Conservation (phyloP, 37 sponge, comb jelly and placozoan genomes). For the Diacarnus erythraeanus region DNA sequence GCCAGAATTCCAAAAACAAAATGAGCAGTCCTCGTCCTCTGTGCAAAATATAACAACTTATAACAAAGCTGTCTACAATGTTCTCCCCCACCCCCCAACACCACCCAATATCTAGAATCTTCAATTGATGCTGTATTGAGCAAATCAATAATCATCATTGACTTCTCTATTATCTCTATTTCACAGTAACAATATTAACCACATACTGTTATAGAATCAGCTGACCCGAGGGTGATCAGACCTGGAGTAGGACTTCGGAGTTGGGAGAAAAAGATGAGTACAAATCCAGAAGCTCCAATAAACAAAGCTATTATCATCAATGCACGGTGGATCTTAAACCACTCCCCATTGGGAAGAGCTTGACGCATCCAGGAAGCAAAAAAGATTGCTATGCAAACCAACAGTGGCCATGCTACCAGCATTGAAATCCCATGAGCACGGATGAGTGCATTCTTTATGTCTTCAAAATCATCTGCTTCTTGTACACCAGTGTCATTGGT, state of each 20-base stretch:
- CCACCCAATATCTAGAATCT: too few relatives aligned
- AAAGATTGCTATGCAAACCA: slow-evolving; percentile 65
- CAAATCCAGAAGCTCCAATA: background rate
- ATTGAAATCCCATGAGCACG: slow-evolving; percentile 56
- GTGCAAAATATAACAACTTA: background rate
- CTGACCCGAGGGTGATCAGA: background rate
- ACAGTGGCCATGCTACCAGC: slow-evolving; percentile 56
- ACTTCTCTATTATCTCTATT: too few relatives aligned
- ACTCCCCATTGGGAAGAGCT: slow-evolving; percentile 62
- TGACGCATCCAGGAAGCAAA: slow-evolving; percentile 74
- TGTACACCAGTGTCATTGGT: too few relatives aligned
- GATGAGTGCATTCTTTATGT: too few relatives aligned
- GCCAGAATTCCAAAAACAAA: slow-evolving; percentile 56
- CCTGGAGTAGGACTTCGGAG: background rate
- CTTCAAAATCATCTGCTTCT: too few relatives aligned
- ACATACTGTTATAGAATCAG: background rate
- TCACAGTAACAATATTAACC: background rate
- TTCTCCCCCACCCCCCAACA: background rate
- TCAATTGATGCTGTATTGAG: too few relatives aligned
- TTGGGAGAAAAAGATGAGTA: background rate
- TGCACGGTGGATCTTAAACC: slow-evolving; percentile 55
- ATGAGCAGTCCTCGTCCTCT: slow-evolving; percentile 11
- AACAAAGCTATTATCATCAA: background rate
- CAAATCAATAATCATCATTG: too few relatives aligned
- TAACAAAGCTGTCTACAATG: background rate